A percentile compares a stretch with the other conserved stretches of the same genome.
phyloP scores from a whole-genome alignment of 2,113 vertebrate genomes.

The Semnopithecus entellus region DNA sequence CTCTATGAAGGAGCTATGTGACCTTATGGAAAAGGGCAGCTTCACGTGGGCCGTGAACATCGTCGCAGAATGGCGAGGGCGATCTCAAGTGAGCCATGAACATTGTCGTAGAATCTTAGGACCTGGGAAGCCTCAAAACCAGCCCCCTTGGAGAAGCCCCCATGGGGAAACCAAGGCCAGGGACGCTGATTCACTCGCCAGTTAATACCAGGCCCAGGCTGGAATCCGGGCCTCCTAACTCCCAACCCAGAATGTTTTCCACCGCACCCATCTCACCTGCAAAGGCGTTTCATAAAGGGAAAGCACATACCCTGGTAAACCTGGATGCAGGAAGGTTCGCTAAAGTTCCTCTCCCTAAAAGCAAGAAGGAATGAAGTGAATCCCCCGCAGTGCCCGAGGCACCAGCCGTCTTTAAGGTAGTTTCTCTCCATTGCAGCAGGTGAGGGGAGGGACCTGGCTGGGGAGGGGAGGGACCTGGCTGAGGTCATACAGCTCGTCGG shows the following conservation, averaged over 20 bases:
- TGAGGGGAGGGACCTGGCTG: neutral
- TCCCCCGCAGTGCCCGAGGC: rapidly evolving
- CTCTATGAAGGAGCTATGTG: neutral
- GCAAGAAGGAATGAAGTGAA: neutral
- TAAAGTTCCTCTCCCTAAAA: neutral
- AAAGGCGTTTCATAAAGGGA: neutral
- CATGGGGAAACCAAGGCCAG: neutral
- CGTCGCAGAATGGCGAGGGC: rapidly evolving
- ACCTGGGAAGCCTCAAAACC: neutral
- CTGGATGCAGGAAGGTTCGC: too few species aligned
- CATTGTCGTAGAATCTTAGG: rapidly evolving
- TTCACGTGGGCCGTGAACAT: rapidly evolving
- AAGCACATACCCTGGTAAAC: rapidly evolving
- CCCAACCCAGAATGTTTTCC: neutral
- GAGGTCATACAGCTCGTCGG: neutral
- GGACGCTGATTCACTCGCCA: neutral
- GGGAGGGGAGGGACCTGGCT: neutral
- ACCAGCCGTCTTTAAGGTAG: neutral
- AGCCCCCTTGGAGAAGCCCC: neutral
- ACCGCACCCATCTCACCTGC: rapidly evolving
- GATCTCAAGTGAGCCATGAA: rapidly evolving
- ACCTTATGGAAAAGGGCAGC: rapidly evolving
- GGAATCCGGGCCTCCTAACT: neutral
- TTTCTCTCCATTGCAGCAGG: too few species aligned
- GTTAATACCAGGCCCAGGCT: neutral